phyloP scores from a whole-genome alignment of 2,797 vertebrate genomes.

The Parotocinclus haroldoi region DNA sequence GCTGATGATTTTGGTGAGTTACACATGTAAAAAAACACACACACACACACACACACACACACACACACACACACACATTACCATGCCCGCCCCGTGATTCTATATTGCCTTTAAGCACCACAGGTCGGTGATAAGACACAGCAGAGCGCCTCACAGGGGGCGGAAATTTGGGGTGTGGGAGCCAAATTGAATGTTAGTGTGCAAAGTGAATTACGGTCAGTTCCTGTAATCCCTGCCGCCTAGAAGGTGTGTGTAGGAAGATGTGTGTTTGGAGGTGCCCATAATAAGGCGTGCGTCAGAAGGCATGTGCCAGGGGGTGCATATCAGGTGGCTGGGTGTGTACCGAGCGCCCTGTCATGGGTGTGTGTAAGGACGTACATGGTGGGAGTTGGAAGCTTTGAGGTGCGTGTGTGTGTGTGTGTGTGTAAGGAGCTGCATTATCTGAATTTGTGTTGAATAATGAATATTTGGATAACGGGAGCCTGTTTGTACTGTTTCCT shows the following conservation, averaged over 20 bases:
- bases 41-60: conserved; percentile 8
- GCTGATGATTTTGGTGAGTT: conserved; percentile 35
- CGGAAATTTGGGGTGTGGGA: conserved; percentile 18
- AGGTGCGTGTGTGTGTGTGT: too few species aligned
- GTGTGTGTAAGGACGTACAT: too few species aligned
- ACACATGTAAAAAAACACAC: conserved; percentile 23
- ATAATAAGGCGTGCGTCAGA: too few species aligned
- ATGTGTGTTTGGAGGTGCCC: too few species aligned
- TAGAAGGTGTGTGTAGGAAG: conserved; percentile 30
- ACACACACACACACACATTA: too few species aligned
- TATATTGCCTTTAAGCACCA: conserved; percentile 39
- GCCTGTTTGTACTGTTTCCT: too few species aligned
- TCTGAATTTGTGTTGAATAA: too few species aligned
- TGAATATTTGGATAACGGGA: too few species aligned
- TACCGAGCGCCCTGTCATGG: too few species aligned
- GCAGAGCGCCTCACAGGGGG: conserved; percentile 25
- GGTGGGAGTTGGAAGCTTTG: too few species aligned
- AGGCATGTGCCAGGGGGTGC: too few species aligned
- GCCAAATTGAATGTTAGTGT: conserved; percentile 54
- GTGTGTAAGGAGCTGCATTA: conserved; percentile 43
- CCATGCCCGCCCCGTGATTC: conserved; percentile 42
- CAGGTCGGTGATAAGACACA: conserved; percentile 41
- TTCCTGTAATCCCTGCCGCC: conserved; percentile 46
- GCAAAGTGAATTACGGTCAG: conserved; percentile 53
- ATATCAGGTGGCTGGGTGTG: too few species aligned